Evolutionary conservation across 2,797 vertebrate species (phyloP).

Genomic region (Rhinatrema bivittatum): DNA sequence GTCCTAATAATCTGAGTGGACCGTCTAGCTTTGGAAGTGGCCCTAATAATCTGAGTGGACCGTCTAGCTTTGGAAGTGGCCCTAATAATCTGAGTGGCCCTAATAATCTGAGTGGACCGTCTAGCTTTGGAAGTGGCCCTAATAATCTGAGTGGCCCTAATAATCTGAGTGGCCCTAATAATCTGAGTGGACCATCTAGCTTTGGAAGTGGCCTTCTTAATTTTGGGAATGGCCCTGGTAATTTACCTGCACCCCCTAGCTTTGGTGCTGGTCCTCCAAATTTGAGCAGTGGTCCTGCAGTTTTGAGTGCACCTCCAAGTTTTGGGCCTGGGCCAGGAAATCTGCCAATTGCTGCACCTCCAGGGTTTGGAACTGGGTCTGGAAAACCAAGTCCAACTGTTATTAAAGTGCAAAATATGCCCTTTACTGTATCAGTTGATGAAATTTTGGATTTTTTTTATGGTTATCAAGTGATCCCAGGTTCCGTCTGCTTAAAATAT

Average conservation of each 20-base stretch:
- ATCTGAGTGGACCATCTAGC: no score
- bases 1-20: slow-evolving; percentile 33
- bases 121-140: slow-evolving; percentile 68
- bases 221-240: slow-evolving; percentile 55
- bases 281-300: slow-evolving; percentile 61
- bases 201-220: slow-evolving; percentile 62
- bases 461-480: slow-evolving; percentile 91
- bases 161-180: slow-evolving; percentile 70
- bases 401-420: slow-evolving; percentile 97
- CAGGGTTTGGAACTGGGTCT: slow-evolving; percentile 66
- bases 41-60: no score
- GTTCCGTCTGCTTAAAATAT: slow-evolving; percentile 93
- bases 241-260: slow-evolving; percentile 44
- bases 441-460: slow-evolving; percentile 99
- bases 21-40: no score
- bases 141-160: no score
- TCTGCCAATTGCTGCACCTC: slow-evolving; percentile 70
- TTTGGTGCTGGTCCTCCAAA: slow-evolving; percentile 61
- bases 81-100: slow-evolving; percentile 68
- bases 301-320: slow-evolving; percentile 65
- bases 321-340: slow-evolving; percentile 74
- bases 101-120: no score
- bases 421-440: slow-evolving; percentile 93
- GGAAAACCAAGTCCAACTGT: slow-evolving; percentile 84
- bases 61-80: slow-evolving; percentile 76